Conservation (phyloP, 1,140 invertebrate species). For the Hyles vespertilio region DNA sequence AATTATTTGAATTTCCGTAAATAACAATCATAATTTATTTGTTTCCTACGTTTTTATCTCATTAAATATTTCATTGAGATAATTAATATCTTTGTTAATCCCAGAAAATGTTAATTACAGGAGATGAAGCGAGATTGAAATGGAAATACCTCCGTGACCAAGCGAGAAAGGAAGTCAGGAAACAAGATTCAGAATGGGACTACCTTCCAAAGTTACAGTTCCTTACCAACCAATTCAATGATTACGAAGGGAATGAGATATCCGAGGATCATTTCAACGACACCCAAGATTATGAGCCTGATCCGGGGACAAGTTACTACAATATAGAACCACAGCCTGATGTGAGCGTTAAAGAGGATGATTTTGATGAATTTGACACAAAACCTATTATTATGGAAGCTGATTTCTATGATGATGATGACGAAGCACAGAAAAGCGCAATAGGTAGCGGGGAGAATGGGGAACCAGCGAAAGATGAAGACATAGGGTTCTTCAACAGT, state of each 20-base stretch:
- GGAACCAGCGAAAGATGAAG: conserved; percentile 56
- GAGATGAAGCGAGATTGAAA: conserved; percentile 62
- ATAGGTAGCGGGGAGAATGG: conserved; percentile 19
- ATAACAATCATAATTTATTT: too few relatives aligned
- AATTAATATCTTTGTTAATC: too few relatives aligned
- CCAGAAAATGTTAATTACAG: conserved; percentile 34
- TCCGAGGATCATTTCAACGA: conserved; percentile 38
- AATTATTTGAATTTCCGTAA: neutral
- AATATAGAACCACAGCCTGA: conserved; percentile 29
- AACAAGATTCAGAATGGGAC: conserved; percentile 62
- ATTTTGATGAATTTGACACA: conserved; percentile 68
- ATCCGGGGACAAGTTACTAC: conserved; percentile 43
- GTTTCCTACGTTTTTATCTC: too few relatives aligned
- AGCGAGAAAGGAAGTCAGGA: conserved; percentile 60
- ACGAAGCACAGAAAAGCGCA: conserved; percentile 44
- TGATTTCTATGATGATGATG: conserved; percentile 67
- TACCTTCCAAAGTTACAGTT: conserved; percentile 62
- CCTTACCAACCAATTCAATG: conserved; percentile 62
- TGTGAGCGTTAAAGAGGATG: conserved; percentile 54
- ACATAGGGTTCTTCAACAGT: conserved; percentile 69
- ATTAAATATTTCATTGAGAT: too few relatives aligned
- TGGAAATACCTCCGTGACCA: conserved; percentile 72
- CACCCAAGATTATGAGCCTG: conserved; percentile 48
- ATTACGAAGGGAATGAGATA: conserved; percentile 51
- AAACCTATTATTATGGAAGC: conserved; percentile 68